Evolutionary conservation across 2,888 invertebrate species (phyloP).

Genomic region (Callimorpha dominula): DNA sequence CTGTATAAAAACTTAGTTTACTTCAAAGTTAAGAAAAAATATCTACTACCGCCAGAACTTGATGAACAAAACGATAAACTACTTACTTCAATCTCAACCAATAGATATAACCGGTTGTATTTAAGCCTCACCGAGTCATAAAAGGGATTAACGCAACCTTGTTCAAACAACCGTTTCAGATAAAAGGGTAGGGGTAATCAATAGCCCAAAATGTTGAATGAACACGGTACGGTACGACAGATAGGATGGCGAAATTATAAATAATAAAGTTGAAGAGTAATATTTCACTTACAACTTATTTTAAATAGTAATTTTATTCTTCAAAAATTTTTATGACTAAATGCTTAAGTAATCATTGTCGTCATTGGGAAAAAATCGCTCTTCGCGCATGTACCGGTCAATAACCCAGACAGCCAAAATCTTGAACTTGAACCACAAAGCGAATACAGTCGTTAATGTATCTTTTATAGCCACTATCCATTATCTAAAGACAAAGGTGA

Average conservation of each 20-base stretch:
- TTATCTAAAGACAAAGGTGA: slow-evolving; percentile 59
- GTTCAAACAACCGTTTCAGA: slow-evolving; percentile 69
- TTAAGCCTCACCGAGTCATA: slow-evolving; percentile 65
- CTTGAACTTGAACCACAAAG: slow-evolving; percentile 83
- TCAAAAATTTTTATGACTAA: background rate
- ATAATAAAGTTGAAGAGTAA: slow-evolving; percentile 10
- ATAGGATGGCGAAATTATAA: slow-evolving; percentile 8
- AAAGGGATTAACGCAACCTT: slow-evolving; percentile 69
- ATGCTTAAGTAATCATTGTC: no score
- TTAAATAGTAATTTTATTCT: background rate
- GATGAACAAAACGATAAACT: background rate
- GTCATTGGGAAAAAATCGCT: slow-evolving; percentile 36
- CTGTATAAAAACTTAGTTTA: background rate
- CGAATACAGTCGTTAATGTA: slow-evolving; percentile 55
- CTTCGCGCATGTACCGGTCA: slow-evolving; percentile 78
- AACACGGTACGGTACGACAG: slow-evolving; percentile 20
- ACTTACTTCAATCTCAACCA: slow-evolving; percentile 56
- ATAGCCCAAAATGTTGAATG: slow-evolving; percentile 60
- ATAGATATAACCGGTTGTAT: slow-evolving; percentile 57
- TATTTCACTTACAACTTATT: background rate
- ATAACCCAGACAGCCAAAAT: slow-evolving; percentile 73
- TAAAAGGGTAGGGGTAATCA: slow-evolving; percentile 70
- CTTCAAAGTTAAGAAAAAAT: background rate
- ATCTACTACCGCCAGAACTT: background rate
- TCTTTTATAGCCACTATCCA: slow-evolving; percentile 54